Conservation (phyloP, 2,797 vertebrate species). For the Ceyx erithaca region DNA sequence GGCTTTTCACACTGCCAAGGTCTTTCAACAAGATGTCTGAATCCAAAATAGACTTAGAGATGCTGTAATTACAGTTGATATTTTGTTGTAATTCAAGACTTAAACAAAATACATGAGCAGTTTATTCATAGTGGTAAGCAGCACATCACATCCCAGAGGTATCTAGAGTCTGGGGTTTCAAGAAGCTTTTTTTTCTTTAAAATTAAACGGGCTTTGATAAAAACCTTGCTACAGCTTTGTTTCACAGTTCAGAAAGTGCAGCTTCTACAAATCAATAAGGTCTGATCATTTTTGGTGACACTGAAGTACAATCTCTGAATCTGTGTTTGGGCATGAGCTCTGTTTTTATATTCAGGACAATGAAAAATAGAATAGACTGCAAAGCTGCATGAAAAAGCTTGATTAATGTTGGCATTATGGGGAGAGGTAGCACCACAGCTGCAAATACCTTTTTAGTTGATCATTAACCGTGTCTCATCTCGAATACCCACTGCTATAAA, state of each 20-base stretch:
- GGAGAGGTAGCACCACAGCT: slow-evolving; percentile 71
- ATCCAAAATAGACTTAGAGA: slow-evolving; percentile 56
- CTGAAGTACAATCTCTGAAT: slow-evolving; percentile 55
- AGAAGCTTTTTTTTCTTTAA: neutral
- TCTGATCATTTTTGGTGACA: slow-evolving; percentile 40
- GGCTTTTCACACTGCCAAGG: slow-evolving; percentile 31
- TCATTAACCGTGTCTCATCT: slow-evolving; percentile 74
- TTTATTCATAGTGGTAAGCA: neutral
- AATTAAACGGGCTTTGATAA: neutral
- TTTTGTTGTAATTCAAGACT: slow-evolving; percentile 55
- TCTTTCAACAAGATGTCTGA: slow-evolving; percentile 65
- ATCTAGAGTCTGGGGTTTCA: neutral
- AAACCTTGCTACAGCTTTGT: neutral
- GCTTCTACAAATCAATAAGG: slow-evolving; percentile 41
- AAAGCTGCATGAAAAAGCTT: slow-evolving; percentile 69
- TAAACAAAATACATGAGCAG: slow-evolving; percentile 37
- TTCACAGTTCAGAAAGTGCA: slow-evolving; percentile 5
- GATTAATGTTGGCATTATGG: slow-evolving; percentile 70
- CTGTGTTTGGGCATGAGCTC: slow-evolving; percentile 36
- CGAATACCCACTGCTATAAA: slow-evolving; percentile 69
- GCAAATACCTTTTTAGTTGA: slow-evolving; percentile 75
- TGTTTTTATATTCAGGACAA: slow-evolving; percentile 48
- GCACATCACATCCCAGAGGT: neutral
- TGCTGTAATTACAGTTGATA: slow-evolving; percentile 54
- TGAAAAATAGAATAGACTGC: slow-evolving; percentile 55